Evolutionary conservation across 2,113 vertebrate species (phyloP), one percentile per base, ranked within the genome.

Genomic region (Seriola rivoliana): DNA sequence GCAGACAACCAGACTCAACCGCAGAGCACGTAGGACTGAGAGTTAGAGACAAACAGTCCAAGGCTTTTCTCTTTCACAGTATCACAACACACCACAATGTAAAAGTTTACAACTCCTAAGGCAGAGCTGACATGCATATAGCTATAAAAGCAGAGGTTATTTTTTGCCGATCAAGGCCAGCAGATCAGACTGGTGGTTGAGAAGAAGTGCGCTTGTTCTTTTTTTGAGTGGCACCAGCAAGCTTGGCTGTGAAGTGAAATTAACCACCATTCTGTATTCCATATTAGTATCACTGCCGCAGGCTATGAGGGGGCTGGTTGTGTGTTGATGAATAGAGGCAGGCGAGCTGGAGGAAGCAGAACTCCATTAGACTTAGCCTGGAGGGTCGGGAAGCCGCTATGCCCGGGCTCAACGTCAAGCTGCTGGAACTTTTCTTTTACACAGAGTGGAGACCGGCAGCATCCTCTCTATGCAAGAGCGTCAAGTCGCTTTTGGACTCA

Each of bases 1-100:
- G 87, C 89, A 92, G 91, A 92, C 88, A 89, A 91, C 62, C 89
- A 91, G 91, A 87, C 90, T 89, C 76, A 78, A 89, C 93, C 93
- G 19, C 91, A 84, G 81, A 91, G 85, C 87, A 93, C 75, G 80
- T 80, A 93, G 79, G 84, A 42, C 84, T 73, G 69, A 80, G 84
- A 79, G 71, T 76, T 78, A 72, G 80, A 90, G 77, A 87, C 82
- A 81, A 82, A 81, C 57, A 84, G 86, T 70, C 84, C 89, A 70
- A 79, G 82, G 68, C 55, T 52, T 75, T 76, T 67, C 83, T 67
- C 84, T 78, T 84, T 76, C 72, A 82, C 65, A 77, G 48, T 71
- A 74, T 76, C 82, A 50, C 67, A 77, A 71, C 80, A 71, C 68
- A 80, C 86, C 77, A 55, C 81, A 84, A 84, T 64, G 87, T 75